Base-by-base conservation (phyloP, 2,113 vertebrate species). In the Manacus vitellinus region DNA sequence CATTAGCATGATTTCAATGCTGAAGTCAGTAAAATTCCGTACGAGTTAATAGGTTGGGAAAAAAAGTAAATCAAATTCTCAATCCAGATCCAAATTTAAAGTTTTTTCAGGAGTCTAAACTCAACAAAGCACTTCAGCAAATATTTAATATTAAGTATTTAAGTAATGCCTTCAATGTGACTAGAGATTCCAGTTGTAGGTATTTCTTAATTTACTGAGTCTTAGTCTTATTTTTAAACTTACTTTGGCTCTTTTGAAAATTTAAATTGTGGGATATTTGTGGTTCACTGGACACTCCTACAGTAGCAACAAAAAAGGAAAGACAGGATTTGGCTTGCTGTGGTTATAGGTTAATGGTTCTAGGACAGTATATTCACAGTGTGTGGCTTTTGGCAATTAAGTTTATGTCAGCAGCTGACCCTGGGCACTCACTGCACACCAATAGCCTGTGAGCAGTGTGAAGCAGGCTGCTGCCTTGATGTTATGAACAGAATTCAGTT, bases 71-170 rank as follows among this genome's bases (percentile, higher is more conserved):
- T 10, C 3, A n/a, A 22, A 73, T 65, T 75, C 35, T 84, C 28
- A 59, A 16, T 58, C 15, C 11, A 65, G 8, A 55, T 68, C 3
- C 12, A 62, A 87, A 93, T 49, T 5, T 47, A 21, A 78, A 37
- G 4, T 1, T 0, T 13, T 82, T 70, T 49, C 6, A 14, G 0
- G 3, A 7, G 20, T 75, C 33, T 78, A 67, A 61, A 65, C 15
- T 37, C 28, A 90, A 43, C 5, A 58, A 85, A 88, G 21, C 6
- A 31, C 31, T 58, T 81, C 20, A 22, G 22, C 5, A 23, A 14
- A 12, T 63, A 31, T 43, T 91, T 82, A 35, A 54, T 28, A 51
- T 22, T 59, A 71, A 41, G 12, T 85, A 23, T 72, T 9, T 22
- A 72, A 27, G 6, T 37, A 55, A 8, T 81, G 14, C 46, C 52